phyloP scores from a whole-genome alignment of 2,113 vertebrate species.

The Trichechus manatus region DNA sequence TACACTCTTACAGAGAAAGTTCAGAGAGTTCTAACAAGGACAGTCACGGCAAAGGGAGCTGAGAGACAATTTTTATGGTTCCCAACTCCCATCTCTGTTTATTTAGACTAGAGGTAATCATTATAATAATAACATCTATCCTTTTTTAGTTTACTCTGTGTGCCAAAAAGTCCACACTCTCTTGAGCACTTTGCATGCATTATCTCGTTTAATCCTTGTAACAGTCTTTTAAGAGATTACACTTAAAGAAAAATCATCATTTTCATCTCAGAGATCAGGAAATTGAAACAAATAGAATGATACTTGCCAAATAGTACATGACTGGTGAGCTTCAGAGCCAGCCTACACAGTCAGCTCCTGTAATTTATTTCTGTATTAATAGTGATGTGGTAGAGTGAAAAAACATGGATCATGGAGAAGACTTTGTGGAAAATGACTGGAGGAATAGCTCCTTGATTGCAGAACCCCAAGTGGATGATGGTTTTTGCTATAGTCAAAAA shows the following conservation, averaged over 20 bases:
- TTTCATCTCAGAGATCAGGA: neutral
- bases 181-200: neutral
- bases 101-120: neutral
- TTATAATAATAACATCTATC: neutral
- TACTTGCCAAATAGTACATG: neutral
- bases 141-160: neutral
- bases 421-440: neutral
- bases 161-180: neutral
- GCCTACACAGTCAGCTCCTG: neutral
- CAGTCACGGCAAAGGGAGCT: neutral
- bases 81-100: neutral
- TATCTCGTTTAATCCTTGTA: neutral
- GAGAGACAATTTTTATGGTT: neutral
- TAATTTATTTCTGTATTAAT: neutral
- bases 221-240: neutral
- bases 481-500: neutral
- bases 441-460: neutral
- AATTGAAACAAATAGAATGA: neutral
- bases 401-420: neutral
- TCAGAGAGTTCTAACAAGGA: neutral
- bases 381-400: neutral
- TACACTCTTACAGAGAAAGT: neutral
- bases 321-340: neutral
- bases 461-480: neutral
- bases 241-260: slow-evolving; percentile 1